A percentile compares a stretch with the other conserved stretches of the same genome.
These are phyloP conservation scores for Oryzias dopingdopingensis DNA, from an alignment of 2,797 vertebrate species.

Conservation along the genomic window DNA sequence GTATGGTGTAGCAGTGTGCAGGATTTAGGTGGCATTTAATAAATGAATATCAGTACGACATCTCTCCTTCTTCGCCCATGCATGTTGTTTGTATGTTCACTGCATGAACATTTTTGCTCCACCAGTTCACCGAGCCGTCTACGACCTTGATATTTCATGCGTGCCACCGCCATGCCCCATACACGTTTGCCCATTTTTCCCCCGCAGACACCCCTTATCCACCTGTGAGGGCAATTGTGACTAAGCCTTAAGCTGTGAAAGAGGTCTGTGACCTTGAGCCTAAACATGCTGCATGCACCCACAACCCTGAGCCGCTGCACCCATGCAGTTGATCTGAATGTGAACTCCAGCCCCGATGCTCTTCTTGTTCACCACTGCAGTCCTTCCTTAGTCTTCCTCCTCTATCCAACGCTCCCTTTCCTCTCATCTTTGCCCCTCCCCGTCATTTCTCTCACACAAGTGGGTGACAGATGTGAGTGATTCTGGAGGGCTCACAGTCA, in stretches of 20 bases:
- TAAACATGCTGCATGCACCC: constrained; percentile 1
- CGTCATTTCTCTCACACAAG: constrained; percentile 48
- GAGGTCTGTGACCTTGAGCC: constrained; percentile 44
- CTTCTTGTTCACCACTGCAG: constrained; percentile 22
- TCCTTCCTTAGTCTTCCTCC: constrained; percentile 29
- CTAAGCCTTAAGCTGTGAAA: constrained; percentile 17
- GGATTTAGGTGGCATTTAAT: too few species aligned
- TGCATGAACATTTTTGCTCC: too few species aligned
- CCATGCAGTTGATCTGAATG: constrained; percentile 6
- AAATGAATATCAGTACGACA: too few species aligned
- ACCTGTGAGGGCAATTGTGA: too few species aligned
- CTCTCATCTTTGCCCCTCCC: constrained; percentile 25
- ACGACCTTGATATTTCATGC: too few species aligned
- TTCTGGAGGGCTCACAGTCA: constrained; percentile 54
- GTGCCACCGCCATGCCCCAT: too few species aligned
- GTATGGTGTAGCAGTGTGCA: too few species aligned
- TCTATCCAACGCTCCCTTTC: constrained; percentile 36
- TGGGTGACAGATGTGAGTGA: constrained; percentile 68
- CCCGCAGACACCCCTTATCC: too few species aligned
- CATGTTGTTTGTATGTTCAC: too few species aligned
- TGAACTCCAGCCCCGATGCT: background rate
- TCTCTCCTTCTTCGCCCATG: too few species aligned
- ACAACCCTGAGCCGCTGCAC: background rate
- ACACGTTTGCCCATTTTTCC: too few species aligned
- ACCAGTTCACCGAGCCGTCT: too few species aligned